Evolutionary conservation across 2,113 vertebrate species (phyloP), one percentile per base, ranked within the genome.

Genomic region (Pagrus major): DNA sequence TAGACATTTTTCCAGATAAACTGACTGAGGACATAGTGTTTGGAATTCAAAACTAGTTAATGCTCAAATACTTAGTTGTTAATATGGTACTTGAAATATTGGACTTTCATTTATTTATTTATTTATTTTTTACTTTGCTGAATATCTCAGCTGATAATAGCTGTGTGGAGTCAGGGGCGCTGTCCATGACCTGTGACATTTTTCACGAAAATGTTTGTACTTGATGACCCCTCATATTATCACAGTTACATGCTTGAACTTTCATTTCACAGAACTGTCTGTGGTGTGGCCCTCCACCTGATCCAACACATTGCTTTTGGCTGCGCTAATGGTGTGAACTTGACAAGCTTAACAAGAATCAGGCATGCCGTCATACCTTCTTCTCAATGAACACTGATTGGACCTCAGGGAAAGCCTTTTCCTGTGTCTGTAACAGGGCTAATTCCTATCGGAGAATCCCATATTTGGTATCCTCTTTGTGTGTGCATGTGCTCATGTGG

Each of bases 341-440:
- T 74, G 54, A 80, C 72, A 29, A 63, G 9, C 56, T 46, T 29
- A 35, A 15, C 31, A 35, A 63, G 42, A 81, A 75, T 89, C 63
- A 49, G 63, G 66, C 70, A 47, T 64, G 59, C 23, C 23, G 49
- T 46, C 42, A 72, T 71, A 51, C 73, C 65, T 68, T 80, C 51
- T 77, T 77, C 64, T 76, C 67, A 58, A 35, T 84, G 68, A 74
- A 44, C 70, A 63, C 59, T 76, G 74, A 87, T 80, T 76, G 46
- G 21, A 76, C 61, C 37, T 72, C 35, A 35, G 74, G 76, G 68
- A 80, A 84, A 80, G 67, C 52, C 35, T 81, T 74, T 91, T 88
- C 84, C 85, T 88, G 76, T 78, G 44, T 44, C 29, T 74, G 63
- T 71, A 58, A 82, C 33, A n/a, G 71, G 35, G 42, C 39, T 76